These are phyloP conservation scores for Chelonoidis abingdonii DNA, from an alignment of 2,113 vertebrate genomes.

Conservation along the genomic window DNA sequence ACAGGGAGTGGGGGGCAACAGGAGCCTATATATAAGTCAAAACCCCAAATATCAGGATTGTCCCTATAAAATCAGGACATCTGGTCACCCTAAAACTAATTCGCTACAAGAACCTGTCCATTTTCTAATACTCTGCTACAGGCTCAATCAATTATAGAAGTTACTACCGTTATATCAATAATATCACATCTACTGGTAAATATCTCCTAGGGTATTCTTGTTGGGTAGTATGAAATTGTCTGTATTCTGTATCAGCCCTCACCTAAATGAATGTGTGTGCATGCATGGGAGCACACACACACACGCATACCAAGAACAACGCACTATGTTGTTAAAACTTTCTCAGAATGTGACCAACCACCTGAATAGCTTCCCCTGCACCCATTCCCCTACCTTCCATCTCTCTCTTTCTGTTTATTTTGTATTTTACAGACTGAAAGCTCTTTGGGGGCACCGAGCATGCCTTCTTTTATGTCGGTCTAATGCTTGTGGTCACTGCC, in stretches of 20 bases:
- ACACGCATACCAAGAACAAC: neutral
- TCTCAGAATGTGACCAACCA: neutral
- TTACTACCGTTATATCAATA: neutral
- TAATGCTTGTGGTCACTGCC: neutral
- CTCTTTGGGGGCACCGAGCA: accelerated
- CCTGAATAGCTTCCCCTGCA: neutral
- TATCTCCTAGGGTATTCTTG: neutral
- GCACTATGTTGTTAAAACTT: neutral
- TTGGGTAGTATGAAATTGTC: neutral
- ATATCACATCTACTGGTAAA: neutral
- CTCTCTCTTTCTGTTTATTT: neutral
- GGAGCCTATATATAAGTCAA: too few species aligned
- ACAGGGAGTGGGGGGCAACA: too few species aligned
- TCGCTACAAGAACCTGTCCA: neutral
- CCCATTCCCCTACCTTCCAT: neutral
- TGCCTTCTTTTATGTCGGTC: neutral
- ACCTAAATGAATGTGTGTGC: neutral
- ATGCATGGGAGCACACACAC: too few species aligned
- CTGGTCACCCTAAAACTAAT: neutral
- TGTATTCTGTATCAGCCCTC: neutral
- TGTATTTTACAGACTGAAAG: neutral
- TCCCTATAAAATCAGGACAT: too few species aligned
- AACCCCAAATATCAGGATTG: too few species aligned
- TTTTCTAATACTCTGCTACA: neutral
- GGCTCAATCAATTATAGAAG: neutral